A percentile compares a stretch with the other conserved stretches of the same genome.
phyloP scores from a whole-genome alignment of 2,797 vertebrate genomes.

The Perodicticus potto region DNA sequence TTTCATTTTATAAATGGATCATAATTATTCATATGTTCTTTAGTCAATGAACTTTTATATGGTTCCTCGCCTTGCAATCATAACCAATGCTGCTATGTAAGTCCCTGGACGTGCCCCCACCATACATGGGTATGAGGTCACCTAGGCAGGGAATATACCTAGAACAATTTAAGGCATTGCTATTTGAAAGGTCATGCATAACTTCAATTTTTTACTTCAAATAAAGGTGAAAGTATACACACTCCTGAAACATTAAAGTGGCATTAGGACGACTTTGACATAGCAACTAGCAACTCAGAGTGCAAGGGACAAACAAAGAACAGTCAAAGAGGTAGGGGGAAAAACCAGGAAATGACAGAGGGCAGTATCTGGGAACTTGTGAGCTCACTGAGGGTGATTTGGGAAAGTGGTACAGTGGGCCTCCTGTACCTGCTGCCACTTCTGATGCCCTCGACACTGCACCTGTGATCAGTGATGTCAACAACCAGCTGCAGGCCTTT shows the following conservation, averaged over 20 bases:
- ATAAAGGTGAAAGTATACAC: slow-evolving; percentile 5
- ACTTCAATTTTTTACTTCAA: neutral
- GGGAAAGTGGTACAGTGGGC: neutral
- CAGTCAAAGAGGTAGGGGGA: neutral
- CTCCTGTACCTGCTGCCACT: neutral
- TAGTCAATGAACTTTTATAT: neutral
- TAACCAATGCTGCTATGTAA: neutral
- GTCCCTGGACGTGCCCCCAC: neutral
- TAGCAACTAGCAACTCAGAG: neutral
- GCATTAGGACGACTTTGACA: neutral
- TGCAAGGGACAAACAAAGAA: neutral
- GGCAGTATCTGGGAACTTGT: neutral
- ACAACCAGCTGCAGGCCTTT: neutral
- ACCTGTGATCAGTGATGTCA: neutral
- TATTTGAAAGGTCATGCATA: neutral
- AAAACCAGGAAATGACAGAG: neutral
- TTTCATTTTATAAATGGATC: neutral
- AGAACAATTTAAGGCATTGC: neutral
- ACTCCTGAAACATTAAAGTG: neutral
- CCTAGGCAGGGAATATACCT: neutral
- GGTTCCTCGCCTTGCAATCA: neutral
- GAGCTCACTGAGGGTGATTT: neutral
- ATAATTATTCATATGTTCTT: neutral
- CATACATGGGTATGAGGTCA: neutral
- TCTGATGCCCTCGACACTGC: neutral